Conservation (phyloP, 2,113 vertebrate genomes). For the Mastomys coucha region DNA sequence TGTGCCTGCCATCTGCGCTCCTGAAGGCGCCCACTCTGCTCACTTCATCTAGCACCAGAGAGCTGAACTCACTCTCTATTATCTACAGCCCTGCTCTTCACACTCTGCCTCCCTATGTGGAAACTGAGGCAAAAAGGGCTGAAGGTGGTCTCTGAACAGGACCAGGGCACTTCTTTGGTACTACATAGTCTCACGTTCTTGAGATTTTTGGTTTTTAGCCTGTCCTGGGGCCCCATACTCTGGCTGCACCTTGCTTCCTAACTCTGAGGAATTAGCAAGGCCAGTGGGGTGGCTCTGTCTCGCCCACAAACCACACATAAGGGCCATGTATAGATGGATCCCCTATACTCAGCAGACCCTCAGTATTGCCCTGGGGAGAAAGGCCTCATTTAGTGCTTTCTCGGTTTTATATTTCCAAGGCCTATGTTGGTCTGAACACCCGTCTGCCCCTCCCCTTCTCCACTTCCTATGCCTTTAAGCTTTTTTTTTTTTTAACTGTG, state of each 20-base stretch:
- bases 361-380: not conserved
- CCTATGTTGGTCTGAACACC: too few species aligned
- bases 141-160: too few species aligned
- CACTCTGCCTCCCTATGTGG: not conserved
- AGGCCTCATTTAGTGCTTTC: rapidly evolving
- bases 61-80: not conserved
- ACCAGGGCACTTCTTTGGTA: not conserved
- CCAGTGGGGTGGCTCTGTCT: not conserved
- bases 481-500: too few species aligned
- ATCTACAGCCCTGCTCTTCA: too few species aligned
- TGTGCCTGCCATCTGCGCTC: rapidly evolving
- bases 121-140: not conserved
- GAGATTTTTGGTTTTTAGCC: not conserved
- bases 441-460: rapidly evolving
- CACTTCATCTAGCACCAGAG: not conserved
- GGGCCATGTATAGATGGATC: not conserved
- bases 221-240: not conserved
- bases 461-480: not conserved
- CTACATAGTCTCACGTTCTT: not conserved
- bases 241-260: not conserved
- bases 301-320: not conserved
- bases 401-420: not conserved
- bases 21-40: rapidly evolving
- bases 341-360: not conserved
- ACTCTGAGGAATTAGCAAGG: not conserved